Evolutionary conservation across 92 coral and sea anemone genomes (phyloP).

Genomic region (Pocillopora grandis): DNA sequence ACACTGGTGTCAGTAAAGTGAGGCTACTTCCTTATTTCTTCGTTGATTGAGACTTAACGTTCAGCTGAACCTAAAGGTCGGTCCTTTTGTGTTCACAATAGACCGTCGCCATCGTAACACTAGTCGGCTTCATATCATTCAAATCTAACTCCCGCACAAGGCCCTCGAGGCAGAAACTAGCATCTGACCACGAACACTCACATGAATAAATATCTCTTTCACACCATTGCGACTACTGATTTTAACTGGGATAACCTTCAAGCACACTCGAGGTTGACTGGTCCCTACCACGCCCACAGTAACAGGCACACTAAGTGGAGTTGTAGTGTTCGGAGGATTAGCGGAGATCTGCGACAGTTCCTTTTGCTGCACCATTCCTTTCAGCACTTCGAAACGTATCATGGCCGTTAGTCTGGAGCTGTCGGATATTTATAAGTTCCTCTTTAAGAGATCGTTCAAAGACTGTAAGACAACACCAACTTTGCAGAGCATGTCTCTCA

Average conservation of each 20-base stretch:
- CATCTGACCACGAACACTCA: slow-evolving; percentile 67
- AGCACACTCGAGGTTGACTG: slow-evolving; percentile 58
- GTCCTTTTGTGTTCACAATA: slow-evolving; percentile 37
- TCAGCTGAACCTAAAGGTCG: slow-evolving; percentile 59
- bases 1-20: slow-evolving; percentile 52
- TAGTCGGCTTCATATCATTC: slow-evolving; percentile 43
- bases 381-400: neutral
- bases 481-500: no score
- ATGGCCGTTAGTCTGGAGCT: neutral
- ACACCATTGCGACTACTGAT: slow-evolving; percentile 43
- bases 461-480: no score
- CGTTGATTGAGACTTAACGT: slow-evolving; percentile 54
- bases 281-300: slow-evolving; percentile 41
- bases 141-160: slow-evolving; percentile 53
- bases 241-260: slow-evolving; percentile 71
- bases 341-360: neutral
- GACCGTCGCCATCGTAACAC: slow-evolving; percentile 56
- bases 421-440: no score
- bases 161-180: slow-evolving; percentile 63
- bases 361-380: neutral
- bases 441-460: no score
- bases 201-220: slow-evolving; percentile 55
- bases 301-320: slow-evolving; percentile 21
- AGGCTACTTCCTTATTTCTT: slow-evolving; percentile 66
- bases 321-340: slow-evolving; percentile 1